phyloP scores from a whole-genome alignment of 2,113 vertebrate species.

The Phylloscopus trochilus region DNA sequence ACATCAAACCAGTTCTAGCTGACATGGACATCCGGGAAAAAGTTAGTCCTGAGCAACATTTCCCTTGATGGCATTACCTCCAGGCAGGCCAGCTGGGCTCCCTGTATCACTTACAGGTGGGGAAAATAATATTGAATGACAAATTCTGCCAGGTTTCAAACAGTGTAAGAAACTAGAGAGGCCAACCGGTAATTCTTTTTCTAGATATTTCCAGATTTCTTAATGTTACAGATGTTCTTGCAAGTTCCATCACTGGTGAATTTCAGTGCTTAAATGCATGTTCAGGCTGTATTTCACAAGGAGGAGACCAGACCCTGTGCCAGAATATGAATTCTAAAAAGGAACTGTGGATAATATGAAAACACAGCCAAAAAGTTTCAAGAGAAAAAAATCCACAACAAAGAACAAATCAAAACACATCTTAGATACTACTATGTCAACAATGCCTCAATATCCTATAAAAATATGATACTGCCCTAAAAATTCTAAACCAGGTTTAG shows the following conservation, averaged over 20 bases:
- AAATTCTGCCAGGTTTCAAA: not conserved
- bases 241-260: not conserved
- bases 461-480: not conserved
- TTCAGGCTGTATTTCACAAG: not conserved
- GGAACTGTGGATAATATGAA: not conserved
- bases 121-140: not conserved
- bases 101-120: rapidly evolving
- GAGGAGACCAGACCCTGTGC: not conserved
- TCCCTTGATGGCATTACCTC: not conserved
- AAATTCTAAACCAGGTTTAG: not conserved
- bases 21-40: not conserved
- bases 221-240: not conserved
- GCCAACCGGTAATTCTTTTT: not conserved
- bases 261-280: not conserved
- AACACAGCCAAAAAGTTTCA: not conserved
- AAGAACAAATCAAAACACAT: not conserved
- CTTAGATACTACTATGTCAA: not conserved
- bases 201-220: not conserved
- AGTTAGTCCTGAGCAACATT: not conserved
- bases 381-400: not conserved
- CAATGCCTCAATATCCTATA: not conserved
- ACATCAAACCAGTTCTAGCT: not conserved
- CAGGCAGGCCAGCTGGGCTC: not conserved
- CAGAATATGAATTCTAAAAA: not conserved
- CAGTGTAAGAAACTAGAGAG: not conserved